These are phyloP conservation scores for Periparus ater DNA, from an alignment of 2,797 vertebrate species.

Conservation along the genomic window DNA sequence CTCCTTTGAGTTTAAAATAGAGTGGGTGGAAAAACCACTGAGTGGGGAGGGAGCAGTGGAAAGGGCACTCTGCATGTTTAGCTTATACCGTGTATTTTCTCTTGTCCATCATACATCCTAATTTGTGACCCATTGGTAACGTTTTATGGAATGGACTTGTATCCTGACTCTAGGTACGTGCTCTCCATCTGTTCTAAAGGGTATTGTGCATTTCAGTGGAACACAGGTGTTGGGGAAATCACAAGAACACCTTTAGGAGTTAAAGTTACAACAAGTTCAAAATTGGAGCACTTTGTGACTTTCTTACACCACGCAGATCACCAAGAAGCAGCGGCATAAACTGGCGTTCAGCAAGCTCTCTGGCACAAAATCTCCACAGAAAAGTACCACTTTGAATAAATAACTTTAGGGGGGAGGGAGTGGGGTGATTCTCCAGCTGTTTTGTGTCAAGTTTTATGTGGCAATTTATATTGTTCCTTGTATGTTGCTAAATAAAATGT, in stretches of 20 bases:
- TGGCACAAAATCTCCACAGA: background rate
- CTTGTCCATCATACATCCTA: background rate
- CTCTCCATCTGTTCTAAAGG: background rate
- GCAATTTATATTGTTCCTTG: conserved; percentile 47
- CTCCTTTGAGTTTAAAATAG: background rate
- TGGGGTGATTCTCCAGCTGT: background rate
- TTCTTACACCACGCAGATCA: background rate
- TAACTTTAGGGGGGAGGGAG: background rate
- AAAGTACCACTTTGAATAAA: background rate
- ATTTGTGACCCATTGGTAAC: background rate
- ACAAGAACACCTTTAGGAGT: background rate
- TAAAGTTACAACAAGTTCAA: background rate
- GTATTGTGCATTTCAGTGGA: background rate
- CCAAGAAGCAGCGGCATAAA: background rate
- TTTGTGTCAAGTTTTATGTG: conserved; percentile 9
- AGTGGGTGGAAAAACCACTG: background rate
- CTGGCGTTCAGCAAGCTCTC: background rate
- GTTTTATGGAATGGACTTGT: background rate
- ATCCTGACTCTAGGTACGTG: background rate
- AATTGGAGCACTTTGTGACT: background rate
- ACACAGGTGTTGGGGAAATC: background rate
- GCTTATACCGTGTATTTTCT: background rate
- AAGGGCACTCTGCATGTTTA: conserved; percentile 10
- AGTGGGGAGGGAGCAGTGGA: background rate
- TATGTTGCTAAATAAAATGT: conserved; percentile 58